A percentile compares a stretch with the other conserved stretches of the same genome.
Evolutionary conservation across 2,113 vertebrate genomes (phyloP).

Genomic region (Marmota flaviventris): DNA sequence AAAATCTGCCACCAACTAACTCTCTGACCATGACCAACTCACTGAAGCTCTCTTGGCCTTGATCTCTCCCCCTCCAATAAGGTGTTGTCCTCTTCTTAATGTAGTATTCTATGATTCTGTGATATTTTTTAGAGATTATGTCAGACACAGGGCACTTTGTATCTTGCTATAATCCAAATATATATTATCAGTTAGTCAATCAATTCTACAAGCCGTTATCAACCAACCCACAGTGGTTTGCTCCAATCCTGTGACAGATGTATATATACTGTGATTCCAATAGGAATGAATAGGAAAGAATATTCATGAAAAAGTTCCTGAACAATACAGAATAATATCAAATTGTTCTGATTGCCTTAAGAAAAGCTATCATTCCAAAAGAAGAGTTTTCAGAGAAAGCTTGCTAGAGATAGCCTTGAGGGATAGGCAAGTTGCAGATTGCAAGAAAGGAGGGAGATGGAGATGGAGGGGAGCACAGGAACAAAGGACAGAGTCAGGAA

Average conservation of each 20-base stretch:
- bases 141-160: constrained; percentile 18
- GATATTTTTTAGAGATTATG: constrained; percentile 7
- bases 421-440: not conserved
- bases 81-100: not conserved
- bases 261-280: constrained; percentile 17
- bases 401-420: not conserved
- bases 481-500: constrained; percentile 8
- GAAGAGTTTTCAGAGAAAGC: constrained; percentile 40
- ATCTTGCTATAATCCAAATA: constrained; percentile 47
- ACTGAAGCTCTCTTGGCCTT: not conserved
- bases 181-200: constrained; percentile 17
- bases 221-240: not conserved
- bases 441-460: not conserved
- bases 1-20: not conserved
- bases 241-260: not conserved
- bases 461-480: not conserved
- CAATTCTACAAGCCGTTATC: constrained; percentile 38
- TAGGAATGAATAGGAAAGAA: not conserved
- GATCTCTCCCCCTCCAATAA: not conserved
- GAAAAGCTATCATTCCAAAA: not conserved
- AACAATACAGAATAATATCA: not conserved
- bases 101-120: not conserved
- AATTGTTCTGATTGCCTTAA: constrained; percentile 27
- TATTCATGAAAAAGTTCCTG: constrained; percentile 46
- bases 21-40: constrained; percentile 26